Base-by-base conservation (phyloP, 2,113 vertebrate genomes). In the Neodon shergylaensis region DNA sequence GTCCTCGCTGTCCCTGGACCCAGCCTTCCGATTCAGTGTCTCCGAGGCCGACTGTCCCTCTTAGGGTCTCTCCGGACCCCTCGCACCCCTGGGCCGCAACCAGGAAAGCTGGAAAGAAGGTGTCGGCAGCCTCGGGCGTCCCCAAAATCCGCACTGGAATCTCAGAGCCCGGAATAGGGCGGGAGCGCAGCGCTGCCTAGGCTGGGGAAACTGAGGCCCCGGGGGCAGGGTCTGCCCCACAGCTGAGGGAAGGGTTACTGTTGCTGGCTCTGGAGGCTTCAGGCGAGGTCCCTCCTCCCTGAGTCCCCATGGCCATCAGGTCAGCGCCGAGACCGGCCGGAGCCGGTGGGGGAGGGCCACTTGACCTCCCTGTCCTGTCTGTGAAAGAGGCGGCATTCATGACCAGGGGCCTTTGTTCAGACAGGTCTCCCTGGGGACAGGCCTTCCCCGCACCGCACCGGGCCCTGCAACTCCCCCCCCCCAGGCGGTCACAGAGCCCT, bases 131-230 rank as follows among this genome's bases (percentile, higher is more conserved):
- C 42, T 21, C 88, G 76, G 94, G 84, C 84, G 61, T 42, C 66
- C 24, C 76, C 95, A 97, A 98, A 98, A 92, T 85, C 94, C 88
- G 96, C 84, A 19, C 83, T 87, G 97, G 97, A 97, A 52, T 78
- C 1, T 4, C 6, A 26, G 11, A 2, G 82, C 63, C 61, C 42
- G 96, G 94, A 97, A 88, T 70, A 22, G 89, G 94, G 88, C 47
- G 2, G 26, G 52, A 77, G 54, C n/a, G n/a, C 90, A 3, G 82
- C 16, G 82, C 61, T 1, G 86, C 26, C 36, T 28, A 0, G 52
- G 24, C 13, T 1, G 89, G 68, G 91, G 93, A 96, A 94, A 97
- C 94, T 94, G 94, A 97, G 96, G 89, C 89, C 47, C 77, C 3
- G 36, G 65, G 42, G 49, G 39, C n/a, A 2, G 52, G 28, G 36